Percentiles rank a stretch among this genome's conserved stretches.
Conservation (phyloP, 2,113 vertebrate genomes). For the Anas platyrhynchos region DNA sequence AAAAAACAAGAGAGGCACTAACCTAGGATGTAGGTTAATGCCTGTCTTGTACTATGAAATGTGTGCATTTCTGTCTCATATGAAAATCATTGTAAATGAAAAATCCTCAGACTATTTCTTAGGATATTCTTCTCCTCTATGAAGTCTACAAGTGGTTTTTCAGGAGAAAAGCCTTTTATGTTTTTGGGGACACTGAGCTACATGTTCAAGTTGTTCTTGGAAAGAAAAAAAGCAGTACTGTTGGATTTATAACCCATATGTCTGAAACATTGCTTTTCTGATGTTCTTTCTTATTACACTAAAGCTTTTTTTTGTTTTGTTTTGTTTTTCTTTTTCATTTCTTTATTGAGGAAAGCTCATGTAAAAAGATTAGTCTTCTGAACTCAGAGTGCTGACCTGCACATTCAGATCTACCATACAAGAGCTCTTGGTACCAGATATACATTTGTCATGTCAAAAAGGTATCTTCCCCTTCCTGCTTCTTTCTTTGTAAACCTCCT, state of each 20-base stretch:
- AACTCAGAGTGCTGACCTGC: neutral
- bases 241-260: neutral
- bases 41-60: neutral
- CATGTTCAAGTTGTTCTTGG: neutral
- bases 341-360: neutral
- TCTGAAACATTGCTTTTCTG: neutral
- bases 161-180: fast-evolving
- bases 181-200: neutral
- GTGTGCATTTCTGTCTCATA: neutral
- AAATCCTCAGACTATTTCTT: neutral
- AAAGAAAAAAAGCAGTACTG: neutral
- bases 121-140: neutral
- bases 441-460: neutral
- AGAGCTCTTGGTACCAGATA: neutral
- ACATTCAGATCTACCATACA: neutral
- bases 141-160: neutral
- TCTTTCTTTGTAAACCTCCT: neutral
- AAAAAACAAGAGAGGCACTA: neutral
- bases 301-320: neutral
- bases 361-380: neutral
- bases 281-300: neutral
- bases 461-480: neutral
- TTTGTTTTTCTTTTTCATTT: neutral
- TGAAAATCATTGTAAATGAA: neutral
- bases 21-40: neutral